Base-by-base conservation (phyloP, 2,113 vertebrate genomes). In the Laticauda colubrina region DNA sequence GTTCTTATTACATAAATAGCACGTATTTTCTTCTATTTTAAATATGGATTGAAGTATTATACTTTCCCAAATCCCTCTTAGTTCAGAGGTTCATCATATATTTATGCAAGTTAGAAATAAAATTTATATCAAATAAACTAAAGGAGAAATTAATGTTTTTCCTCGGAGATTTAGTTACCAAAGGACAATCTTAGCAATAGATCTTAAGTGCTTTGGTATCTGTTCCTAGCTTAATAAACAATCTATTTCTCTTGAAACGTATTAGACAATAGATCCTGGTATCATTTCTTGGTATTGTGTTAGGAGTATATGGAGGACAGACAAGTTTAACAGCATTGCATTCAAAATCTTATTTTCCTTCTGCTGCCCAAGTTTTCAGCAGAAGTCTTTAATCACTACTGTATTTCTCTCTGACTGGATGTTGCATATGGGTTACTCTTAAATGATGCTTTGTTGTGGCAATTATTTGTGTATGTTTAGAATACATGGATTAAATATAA, bases 1-100 rank as follows among this genome's bases (percentile, higher is more conserved):
- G 94, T 59, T 85, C 94, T 95, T 94, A 53, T 92, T 92, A 4
- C 93, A 57, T 94, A 89, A 90, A 55, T 94, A 94, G 94, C 94
- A 85, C 53, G 88, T 87, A 29, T 75, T 20, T 20, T 12, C 69
- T 75, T 15, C n/a, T 6, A 14, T 88, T 54, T n/a, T 34, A n/a
- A 92, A 45, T 94, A 88, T 94, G 9, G 0, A 0, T 81, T 69
- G 23, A 39, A 1, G 5, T 39, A 53, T 91, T 81, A 94, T 92
- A 75, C 61, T 92, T 91, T 92, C 87, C 56, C n/a, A 61, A 18
- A 55, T 89, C 45, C 91, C 91, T 91, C 64, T n/a, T 57, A 20
- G 64, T 88, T 48, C 89, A 93, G 21, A 51, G 18, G 43, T 0
- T 85, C 93, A 93, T 29, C 89, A 92, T 53, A 90, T 92, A 93